Conservation (phyloP, 2,113 vertebrate genomes). For the Addax nasomaculatus region DNA sequence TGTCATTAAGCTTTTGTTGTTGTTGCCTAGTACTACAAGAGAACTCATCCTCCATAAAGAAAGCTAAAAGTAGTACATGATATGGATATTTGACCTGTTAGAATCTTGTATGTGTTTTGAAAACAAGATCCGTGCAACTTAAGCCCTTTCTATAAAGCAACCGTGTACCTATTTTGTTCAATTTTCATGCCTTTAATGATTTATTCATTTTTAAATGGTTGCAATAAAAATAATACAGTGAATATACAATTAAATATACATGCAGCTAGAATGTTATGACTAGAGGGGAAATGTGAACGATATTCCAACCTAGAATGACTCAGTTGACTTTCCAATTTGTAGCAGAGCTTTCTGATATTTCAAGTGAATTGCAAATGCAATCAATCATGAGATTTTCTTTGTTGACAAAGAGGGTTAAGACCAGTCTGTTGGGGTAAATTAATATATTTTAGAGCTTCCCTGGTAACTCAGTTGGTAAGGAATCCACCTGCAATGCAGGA, state of each 20-base stretch:
- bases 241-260: neutral
- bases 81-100: no score
- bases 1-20: neutral
- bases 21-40: no score
- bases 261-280: neutral
- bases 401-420: neutral
- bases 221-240: neutral
- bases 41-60: neutral
- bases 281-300: neutral
- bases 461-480: neutral
- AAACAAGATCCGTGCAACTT: neutral
- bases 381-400: neutral
- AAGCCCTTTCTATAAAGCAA: neutral
- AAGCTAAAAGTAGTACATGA: fast-evolving
- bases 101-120: neutral
- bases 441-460: neutral
- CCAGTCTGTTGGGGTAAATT: neutral
- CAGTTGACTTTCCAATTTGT: neutral
- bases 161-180: neutral
- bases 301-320: neutral
- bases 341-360: neutral
- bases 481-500: neutral
- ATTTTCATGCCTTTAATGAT: neutral
- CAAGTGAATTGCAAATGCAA: neutral
- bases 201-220: neutral